Evolutionary conservation across 2,113 vertebrate genomes (phyloP), one percentile per base, ranked within the genome.

Genomic region (Misgurnus mizolepis): DNA sequence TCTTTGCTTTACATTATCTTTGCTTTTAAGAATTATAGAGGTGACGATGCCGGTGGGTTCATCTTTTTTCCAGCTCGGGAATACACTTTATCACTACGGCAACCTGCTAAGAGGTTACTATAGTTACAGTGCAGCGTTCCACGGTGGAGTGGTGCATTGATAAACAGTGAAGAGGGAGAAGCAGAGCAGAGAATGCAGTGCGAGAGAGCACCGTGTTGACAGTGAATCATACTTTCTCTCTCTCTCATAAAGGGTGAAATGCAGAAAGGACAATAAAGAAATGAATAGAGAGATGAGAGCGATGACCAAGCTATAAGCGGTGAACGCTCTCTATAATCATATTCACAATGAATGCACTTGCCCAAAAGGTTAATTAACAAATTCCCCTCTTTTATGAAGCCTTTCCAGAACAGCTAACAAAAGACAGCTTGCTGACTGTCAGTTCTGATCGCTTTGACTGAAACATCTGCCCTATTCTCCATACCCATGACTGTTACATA

Each of bases 81-180:
- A 66, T 75, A 68, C 9, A 41, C 12, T 22, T 5, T 41, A 74
- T 80, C 66, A 66, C 82, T 76, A 83, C 53, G 40, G 72, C 66
- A 83, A 80, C 82, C 66, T 66, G 82, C 78, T 76, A 78, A 64
- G 58, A 61, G 78, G 65, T 80, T 76, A 76, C 58, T 70, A 60
- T 83, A 69, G 77, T 64, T 74, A 79, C 76, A 76, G 76, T 47
- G 68, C 2, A 3, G 72, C 66, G 8, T 62, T 76, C 64, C 70
- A 77, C 67, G 41, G 27, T 64, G 43, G 60, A 76, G 72, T 76
- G 61, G 67, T 70, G 78, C 71, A 80, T 56, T 76, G 73, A 69
- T 69, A 68, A 79, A 69, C 53, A 60, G 41, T 61, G 53, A 69
- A 78, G 66, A 78, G 73, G 61, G 40, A 64, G 45, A 61, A 64